Percentiles rank a stretch among this genome's conserved stretches.
Conservation (phyloP, 23 tunicate genomes). For the Trididemnum nubilum region DNA sequence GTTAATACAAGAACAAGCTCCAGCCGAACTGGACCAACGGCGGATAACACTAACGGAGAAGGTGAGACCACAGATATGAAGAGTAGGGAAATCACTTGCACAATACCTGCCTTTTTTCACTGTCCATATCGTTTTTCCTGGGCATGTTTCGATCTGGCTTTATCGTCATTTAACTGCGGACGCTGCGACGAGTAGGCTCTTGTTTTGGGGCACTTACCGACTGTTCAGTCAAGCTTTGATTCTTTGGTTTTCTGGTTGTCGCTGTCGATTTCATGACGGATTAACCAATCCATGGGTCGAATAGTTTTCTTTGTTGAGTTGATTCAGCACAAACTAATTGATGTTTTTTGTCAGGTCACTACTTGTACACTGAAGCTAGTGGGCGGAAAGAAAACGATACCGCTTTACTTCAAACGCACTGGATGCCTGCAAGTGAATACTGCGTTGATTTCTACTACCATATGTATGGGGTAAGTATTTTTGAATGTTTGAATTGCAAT, state of each 20-base stretch:
- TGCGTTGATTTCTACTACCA: conserved; percentile 69
- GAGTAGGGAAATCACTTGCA: too few species aligned
- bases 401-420: conserved; percentile 52
- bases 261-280: too few species aligned
- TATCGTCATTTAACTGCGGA: too few species aligned
- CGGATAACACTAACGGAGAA: conserved; percentile 66
- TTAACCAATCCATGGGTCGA: too few species aligned
- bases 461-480: conserved; percentile 83
- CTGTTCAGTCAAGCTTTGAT: too few species aligned
- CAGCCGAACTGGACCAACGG: conserved; percentile 61
- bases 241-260: too few species aligned
- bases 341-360: conserved; percentile 45
- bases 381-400: conserved; percentile 46
- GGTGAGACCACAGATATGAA: conserved; percentile 31
- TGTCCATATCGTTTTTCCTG: too few species aligned
- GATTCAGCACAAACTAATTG: background rate
- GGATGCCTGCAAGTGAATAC: conserved; percentile 48
- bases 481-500: background rate
- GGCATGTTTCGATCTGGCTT: too few species aligned
- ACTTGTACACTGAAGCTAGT: conserved; percentile 79
- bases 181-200: too few species aligned
- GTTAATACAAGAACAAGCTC: conserved; percentile 42
- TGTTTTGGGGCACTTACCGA: too few species aligned
- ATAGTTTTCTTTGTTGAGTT: background rate
- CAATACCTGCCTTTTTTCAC: too few species aligned